Percentiles rank a stretch among this genome's conserved stretches.
phyloP scores from a whole-genome alignment of 2,113 vertebrate species.

The Sinocyclocheilus anshuiensis region DNA sequence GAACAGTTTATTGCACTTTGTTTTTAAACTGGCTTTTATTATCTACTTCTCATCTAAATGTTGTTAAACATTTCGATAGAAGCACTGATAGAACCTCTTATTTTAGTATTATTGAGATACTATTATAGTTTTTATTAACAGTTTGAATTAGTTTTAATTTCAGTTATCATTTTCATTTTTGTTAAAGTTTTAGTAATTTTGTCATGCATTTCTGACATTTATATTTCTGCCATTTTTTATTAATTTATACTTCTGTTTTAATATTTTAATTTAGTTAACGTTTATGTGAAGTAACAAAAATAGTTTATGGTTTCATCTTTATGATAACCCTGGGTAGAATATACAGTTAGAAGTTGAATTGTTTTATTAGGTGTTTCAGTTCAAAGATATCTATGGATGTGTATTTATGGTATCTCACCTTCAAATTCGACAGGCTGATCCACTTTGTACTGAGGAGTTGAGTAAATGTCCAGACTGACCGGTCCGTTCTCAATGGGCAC shows the following conservation, averaged over 20 bases:
- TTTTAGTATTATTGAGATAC: background rate
- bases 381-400: background rate
- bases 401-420: conserved; percentile 71
- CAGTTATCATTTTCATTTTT: background rate
- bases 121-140: background rate
- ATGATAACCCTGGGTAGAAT: background rate
- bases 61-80: too few species aligned
- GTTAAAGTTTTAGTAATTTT: background rate
- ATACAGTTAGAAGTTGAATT: background rate
- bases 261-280: background rate
- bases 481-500: conserved; percentile 87
- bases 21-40: background rate
- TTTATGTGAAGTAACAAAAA: background rate
- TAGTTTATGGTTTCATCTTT: background rate
- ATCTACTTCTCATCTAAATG: too few species aligned
- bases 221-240: background rate
- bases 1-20: background rate
- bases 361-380: background rate
- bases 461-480: conserved; percentile 84
- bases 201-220: background rate
- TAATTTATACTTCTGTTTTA: background rate
- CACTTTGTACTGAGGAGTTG: conserved; percentile 91
- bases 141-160: too few species aligned
- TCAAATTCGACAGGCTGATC: conserved; percentile 70
- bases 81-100: background rate